Evolutionary conservation across 2,113 vertebrate species (phyloP).

Genomic region (Prochilodus magdalenae): DNA sequence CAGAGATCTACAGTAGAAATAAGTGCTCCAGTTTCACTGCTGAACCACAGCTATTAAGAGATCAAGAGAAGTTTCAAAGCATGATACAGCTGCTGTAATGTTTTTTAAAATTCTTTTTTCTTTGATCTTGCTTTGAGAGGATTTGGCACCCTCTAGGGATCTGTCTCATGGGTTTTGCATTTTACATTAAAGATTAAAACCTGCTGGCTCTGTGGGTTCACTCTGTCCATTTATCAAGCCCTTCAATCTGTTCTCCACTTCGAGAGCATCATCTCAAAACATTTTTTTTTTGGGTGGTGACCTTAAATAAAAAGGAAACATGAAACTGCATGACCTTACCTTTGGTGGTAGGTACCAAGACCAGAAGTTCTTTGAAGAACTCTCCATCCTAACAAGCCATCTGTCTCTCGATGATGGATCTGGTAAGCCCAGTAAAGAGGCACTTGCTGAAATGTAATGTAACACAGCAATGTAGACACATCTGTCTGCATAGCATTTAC

Average conservation of each 20-base stretch:
- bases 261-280: too few species aligned
- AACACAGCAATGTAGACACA: constrained; percentile 38
- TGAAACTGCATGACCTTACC: constrained; percentile 57
- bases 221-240: too few species aligned
- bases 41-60: not conserved
- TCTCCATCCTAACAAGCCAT: constrained; percentile 27
- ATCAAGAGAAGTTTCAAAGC: not conserved
- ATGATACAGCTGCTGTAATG: too few species aligned
- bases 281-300: too few species aligned
- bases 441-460: constrained; percentile 18
- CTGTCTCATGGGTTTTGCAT: too few species aligned
- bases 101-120: too few species aligned
- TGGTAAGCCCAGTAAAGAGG: constrained; percentile 17
- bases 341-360: constrained; percentile 26
- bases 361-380: constrained; percentile 16
- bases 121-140: not conserved
- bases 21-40: not conserved
- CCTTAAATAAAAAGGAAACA: too few species aligned
- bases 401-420: not conserved
- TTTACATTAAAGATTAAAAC: too few species aligned
- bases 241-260: too few species aligned
- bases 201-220: too few species aligned
- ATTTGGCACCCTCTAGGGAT: not conserved
- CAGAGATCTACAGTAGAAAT: too few species aligned
- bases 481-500: constrained; percentile 6